Conservation (phyloP, 2,113 vertebrate genomes). For the Lophotis ruficrista region DNA sequence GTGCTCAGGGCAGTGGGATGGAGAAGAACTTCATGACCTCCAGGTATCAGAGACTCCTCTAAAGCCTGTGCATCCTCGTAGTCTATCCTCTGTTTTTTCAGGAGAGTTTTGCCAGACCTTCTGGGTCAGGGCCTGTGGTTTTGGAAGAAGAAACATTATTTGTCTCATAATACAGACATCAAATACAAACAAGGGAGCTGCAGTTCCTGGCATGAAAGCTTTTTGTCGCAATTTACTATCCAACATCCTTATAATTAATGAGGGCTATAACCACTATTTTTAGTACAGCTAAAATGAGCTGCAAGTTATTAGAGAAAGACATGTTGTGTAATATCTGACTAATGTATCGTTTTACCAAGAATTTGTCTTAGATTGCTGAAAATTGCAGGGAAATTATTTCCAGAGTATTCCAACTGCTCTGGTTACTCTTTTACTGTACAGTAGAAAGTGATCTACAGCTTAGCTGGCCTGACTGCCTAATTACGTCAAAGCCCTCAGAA, state of each 20-base stretch:
- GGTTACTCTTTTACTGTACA: neutral
- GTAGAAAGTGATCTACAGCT: neutral
- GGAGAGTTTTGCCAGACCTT: constrained; percentile 26
- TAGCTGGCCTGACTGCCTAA: neutral
- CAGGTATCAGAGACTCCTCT: neutral
- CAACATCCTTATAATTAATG: constrained; percentile 49
- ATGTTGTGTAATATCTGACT: constrained; percentile 42
- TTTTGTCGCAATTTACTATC: constrained; percentile 34
- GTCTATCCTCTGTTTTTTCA: neutral
- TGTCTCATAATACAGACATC: constrained; percentile 48
- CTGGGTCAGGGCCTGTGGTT: constrained; percentile 21
- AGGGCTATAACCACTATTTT: constrained; percentile 42
- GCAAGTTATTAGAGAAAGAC: constrained; percentile 20
- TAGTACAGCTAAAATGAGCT: constrained; percentile 36
- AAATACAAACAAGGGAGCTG: constrained; percentile 57
- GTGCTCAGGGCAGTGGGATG: neutral
- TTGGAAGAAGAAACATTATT: constrained; percentile 48
- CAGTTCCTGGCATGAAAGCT: constrained; percentile 51
- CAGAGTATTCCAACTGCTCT: constrained; percentile 7
- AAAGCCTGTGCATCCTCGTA: neutral
- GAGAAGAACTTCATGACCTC: neutral
- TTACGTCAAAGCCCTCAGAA: neutral
- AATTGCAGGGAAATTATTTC: constrained; percentile 9
- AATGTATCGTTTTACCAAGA: constrained; percentile 38
- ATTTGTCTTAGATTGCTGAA: constrained; percentile 38